Conservation (phyloP, 2,113 vertebrate genomes). For the Laterallus jamaicensis region DNA sequence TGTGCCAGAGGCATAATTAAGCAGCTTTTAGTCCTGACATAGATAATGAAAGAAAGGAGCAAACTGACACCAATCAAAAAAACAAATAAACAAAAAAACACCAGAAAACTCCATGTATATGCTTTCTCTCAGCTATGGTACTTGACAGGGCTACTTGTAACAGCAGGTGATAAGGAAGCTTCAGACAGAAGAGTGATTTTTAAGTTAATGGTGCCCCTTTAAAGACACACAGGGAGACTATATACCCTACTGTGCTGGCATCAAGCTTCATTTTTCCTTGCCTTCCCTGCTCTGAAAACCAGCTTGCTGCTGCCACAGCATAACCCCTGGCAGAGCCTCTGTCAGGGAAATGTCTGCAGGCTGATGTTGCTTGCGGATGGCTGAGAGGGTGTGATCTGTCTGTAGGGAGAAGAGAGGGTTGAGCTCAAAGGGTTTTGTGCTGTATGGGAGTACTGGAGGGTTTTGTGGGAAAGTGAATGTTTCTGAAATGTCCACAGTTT, state of each 20-base stretch:
- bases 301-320: background rate
- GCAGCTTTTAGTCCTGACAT: background rate
- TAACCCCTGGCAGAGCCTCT: background rate
- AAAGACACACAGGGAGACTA: background rate
- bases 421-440: background rate
- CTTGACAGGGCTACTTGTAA: conserved; percentile 11
- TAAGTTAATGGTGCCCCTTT: conserved; percentile 4
- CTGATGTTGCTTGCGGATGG: background rate
- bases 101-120: rapidly evolving
- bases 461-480: background rate
- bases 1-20: background rate
- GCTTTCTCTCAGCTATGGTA: background rate
- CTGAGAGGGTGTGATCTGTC: background rate
- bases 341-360: background rate
- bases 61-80: conserved; percentile 5
- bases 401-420: background rate
- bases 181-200: conserved; percentile 38
- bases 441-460: rapidly evolving
- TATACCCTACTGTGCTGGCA: background rate
- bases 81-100: conserved; percentile 7
- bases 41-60: background rate
- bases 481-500: background rate
- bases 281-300: background rate
- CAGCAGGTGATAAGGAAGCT: conserved; percentile 24
- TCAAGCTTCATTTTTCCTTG: background rate